A percentile compares a stretch with the other conserved stretches of the same genome.
Evolutionary conservation across 2,113 vertebrate species (phyloP).

Genomic region (Pipa parva): DNA sequence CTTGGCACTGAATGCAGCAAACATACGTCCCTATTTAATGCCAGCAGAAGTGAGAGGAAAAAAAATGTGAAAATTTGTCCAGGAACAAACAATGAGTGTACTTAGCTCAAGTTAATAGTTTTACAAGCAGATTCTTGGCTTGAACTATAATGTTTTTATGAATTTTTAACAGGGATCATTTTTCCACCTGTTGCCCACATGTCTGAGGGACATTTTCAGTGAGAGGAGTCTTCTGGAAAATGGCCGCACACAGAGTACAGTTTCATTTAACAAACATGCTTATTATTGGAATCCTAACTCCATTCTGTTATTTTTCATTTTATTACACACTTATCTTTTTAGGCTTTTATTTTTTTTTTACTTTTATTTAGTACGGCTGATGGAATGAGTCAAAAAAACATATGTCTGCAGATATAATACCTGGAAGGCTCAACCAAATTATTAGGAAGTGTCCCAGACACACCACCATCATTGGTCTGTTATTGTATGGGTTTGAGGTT

Average conservation of each 20-base stretch:
- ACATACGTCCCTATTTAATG: no score
- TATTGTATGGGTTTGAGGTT: constrained; percentile 43
- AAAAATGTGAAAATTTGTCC: constrained; percentile 26
- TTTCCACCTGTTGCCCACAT: constrained; percentile 44
- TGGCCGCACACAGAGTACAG: neutral
- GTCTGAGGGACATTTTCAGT: constrained; percentile 40
- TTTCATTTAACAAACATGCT: constrained; percentile 44
- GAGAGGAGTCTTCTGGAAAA: constrained; percentile 27
- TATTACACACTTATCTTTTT: no score
- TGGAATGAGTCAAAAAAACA: constrained; percentile 42
- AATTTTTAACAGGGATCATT: constrained; percentile 37
- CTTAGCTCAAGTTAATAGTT: constrained; percentile 45
- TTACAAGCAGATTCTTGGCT: constrained; percentile 46
- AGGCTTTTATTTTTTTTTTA: neutral
- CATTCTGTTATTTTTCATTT: constrained; percentile 38
- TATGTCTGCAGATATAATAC: constrained; percentile 32
- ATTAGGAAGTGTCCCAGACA: constrained; percentile 42
- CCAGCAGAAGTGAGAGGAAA: no score
- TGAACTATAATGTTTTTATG: constrained; percentile 43
- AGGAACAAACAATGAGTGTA: constrained; percentile 41
- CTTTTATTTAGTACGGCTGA: constrained; percentile 24
- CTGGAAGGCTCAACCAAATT: constrained; percentile 28
- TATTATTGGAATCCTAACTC: constrained; percentile 37
- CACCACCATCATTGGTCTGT: constrained; percentile 1
- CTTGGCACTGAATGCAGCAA: no score